Base-by-base conservation (phyloP, 2,113 vertebrate species). In the Tupaia tana region DNA sequence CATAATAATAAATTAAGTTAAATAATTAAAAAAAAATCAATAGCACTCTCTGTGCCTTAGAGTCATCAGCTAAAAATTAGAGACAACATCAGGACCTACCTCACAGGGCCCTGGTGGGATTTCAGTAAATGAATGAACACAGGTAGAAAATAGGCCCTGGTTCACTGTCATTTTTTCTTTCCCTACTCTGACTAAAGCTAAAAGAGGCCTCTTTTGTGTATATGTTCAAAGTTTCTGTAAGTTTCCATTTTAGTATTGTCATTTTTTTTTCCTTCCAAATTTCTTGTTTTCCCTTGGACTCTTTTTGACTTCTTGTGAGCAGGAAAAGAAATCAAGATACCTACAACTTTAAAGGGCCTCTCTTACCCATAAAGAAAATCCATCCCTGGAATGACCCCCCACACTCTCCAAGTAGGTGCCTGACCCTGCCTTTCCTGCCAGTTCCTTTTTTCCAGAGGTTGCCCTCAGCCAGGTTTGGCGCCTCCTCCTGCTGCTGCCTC, bases 261-360 rank as follows among this genome's bases (percentile, higher is more conserved):
- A 8, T 75, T 89, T 81, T 31, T 43, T 43, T 43, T 43, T 43
- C 43, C 43, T 43, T 43, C 43, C 86, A 56, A 1, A 0, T 29
- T 70, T n/a, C 31, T 96, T 27, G 25, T 34, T 79, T 85, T 61
- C 29, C 56, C 54, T 58, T 67, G 61, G 52, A n/a, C 34, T 73
- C 83, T 71, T 86, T 34, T 34, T 84, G 43, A 31, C 56, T 89
- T 63, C 77, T 80, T 43, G 27, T 79, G 52, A 87, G 34, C 10
- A 3, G 58, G 16, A 80, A 92, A 91, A 88, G 25, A 63, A 95
- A 91, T 85, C 29, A 88, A 70, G 59, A 34, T 29, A 59, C 43
- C 54, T n/a, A 7, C 13, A 43, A 29, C n/a, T 1, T 66, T 7
- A 75, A 61, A 73, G 25, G 24, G 29, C 27, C 20, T 6, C 43